These are phyloP conservation scores for Urophycis tenuis DNA, from an alignment of 2,797 vertebrate genomes.

Conservation along the genomic window DNA sequence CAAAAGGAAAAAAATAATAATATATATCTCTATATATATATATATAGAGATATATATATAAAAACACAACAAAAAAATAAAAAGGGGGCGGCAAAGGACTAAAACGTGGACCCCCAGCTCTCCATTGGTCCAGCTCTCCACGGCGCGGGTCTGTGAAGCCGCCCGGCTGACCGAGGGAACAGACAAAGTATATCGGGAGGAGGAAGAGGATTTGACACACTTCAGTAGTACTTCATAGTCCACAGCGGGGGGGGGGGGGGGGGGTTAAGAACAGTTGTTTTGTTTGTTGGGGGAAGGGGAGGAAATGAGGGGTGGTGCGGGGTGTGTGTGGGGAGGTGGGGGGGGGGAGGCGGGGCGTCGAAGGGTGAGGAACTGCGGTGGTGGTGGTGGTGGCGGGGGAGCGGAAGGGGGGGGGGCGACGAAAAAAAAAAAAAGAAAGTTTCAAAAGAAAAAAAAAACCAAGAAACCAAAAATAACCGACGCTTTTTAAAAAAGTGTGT, in stretches of 20 bases:
- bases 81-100: neutral
- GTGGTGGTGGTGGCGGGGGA: constrained; percentile 21
- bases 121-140: constrained; percentile 31
- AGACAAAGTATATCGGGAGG: constrained; percentile 55
- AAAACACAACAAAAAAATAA: neutral
- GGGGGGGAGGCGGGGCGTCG: constrained; percentile 45
- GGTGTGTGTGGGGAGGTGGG: constrained; percentile 53
- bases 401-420: constrained; percentile 15
- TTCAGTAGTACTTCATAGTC: constrained; percentile 80
- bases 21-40: too few species aligned
- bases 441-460: constrained; percentile 27
- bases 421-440: neutral
- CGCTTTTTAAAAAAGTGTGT: neutral
- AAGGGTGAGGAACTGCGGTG: constrained; percentile 69
- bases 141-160: neutral
- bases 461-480: too few species aligned
- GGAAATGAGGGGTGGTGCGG: constrained; percentile 15
- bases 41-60: too few species aligned
- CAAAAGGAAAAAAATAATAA: constrained; percentile 24
- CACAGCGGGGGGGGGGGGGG: constrained; percentile 61
- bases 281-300: constrained; percentile 39
- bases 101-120: constrained; percentile 1
- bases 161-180: constrained; percentile 4
- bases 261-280: constrained; percentile 22
- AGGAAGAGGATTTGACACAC: constrained; percentile 71